Evolutionary conservation across 2,797 vertebrate genomes (phyloP), one percentile per base, ranked within the genome.

Genomic region (Nothura maculosa): DNA sequence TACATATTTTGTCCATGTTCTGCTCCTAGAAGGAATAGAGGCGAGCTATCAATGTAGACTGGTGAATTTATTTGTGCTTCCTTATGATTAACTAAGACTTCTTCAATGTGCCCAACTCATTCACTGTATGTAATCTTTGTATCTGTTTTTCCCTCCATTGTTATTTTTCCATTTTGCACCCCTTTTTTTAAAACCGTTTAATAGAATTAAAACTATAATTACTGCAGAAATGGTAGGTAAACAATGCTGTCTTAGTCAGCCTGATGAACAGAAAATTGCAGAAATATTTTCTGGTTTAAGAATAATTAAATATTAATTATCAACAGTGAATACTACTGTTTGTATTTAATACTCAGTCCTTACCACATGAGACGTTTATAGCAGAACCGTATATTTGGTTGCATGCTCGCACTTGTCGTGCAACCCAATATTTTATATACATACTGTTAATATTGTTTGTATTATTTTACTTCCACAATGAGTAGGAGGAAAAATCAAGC

Each of bases 271-370:
- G n/a, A 64, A 50, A 81, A 50, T 40, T 64, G n/a, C 14, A 5
- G 8, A 36, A 69, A 40, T 62, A 30, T 69, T 60, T 81, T 74
- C 6, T 74, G 10, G 1, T 81, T 74, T 50, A 69, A 77, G 4
- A 50, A n/a, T 40, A 6, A 81, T 48, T 24, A 48, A 48, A 24
- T 48, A 24, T 24, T 48, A 48, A 12, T 24, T 21, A 48, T 24
- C 22, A 81, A 61, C 0, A 0, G 34, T 36, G 64, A 15, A 40
- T 6, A 50, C 21, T 57, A 55, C 69, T 32, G 3, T 43, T 70
- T 83, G 38, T 57, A 42, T 50, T 75, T 19, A 73, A 50, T 69
- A 5, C 27, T 58, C 19, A 63, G n/a, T n/a, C 28, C 15, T 50
- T 74, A 32, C 45, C 20, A 45, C 55, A 24, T 61, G 25, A 77